Conservation (phyloP, 2,888 invertebrate genomes). For the Diplazon laetatorius region DNA sequence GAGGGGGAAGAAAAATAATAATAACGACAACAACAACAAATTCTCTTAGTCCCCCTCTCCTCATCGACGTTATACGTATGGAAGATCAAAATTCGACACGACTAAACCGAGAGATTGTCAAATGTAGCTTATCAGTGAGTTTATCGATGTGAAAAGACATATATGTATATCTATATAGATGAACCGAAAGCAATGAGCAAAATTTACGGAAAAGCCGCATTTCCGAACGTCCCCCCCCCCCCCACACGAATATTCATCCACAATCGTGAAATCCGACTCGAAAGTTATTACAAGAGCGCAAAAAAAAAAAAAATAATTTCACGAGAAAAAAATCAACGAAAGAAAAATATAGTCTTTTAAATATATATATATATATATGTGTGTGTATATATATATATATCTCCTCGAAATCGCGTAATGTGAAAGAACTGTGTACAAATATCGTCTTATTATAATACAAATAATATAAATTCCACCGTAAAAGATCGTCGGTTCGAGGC, state of each 20-base stretch:
- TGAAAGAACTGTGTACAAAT: slow-evolving; percentile 77
- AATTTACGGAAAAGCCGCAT: not conserved
- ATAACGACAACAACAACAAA: no score
- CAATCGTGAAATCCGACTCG: not conserved
- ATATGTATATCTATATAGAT: no score
- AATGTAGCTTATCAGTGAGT: not conserved
- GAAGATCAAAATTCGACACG: slow-evolving; percentile 39
- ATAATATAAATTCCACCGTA: slow-evolving; percentile 15
- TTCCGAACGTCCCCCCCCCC: not conserved
- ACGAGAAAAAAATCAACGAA: slow-evolving; percentile 8
- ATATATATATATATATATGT: no score
- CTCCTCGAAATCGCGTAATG: slow-evolving; percentile 66
- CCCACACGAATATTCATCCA: not conserved
- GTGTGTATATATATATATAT: no score
- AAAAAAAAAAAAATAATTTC: slow-evolving; percentile 6
- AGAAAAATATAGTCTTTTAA: no score
- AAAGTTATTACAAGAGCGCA: no score
- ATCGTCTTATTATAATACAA: slow-evolving; percentile 41
- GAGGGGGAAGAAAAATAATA: no score
- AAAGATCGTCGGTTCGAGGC: slow-evolving; percentile 8
- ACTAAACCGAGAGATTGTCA: slow-evolving; percentile 46
- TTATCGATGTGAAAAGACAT: slow-evolving; percentile 22
- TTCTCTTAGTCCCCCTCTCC: not conserved
- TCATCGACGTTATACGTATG: slow-evolving; percentile 37
- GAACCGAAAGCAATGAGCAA: not conserved